Percentiles rank a stretch among this genome's conserved stretches.
Evolutionary conservation across 1,140 invertebrate genomes (phyloP).

Genomic region (Planococcus citri): DNA sequence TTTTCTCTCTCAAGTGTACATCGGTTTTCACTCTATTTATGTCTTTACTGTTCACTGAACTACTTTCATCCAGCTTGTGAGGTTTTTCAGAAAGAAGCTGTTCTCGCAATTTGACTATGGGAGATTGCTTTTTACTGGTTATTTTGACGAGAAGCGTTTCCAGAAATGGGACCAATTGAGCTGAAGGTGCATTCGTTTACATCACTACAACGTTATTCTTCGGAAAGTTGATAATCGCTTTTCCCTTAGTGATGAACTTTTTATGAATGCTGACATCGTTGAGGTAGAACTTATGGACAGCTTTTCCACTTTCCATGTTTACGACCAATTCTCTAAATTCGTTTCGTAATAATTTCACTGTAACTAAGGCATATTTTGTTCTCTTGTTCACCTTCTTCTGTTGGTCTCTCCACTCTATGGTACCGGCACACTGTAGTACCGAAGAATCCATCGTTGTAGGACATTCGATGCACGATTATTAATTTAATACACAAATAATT

Average conservation of each 20-base stretch:
- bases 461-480: too few species aligned
- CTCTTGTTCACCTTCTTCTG: conserved; percentile 27
- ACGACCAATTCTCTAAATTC: conserved; percentile 61
- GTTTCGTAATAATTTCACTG: conserved; percentile 56
- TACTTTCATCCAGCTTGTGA: conserved; percentile 61
- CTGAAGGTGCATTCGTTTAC: conserved; percentile 76
- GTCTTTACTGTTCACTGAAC: conserved; percentile 63
- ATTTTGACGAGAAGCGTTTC: conserved; percentile 71
- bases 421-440: conserved; percentile 22
- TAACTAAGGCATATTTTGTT: conserved; percentile 41
- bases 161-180: conserved; percentile 62
- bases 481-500: too few species aligned
- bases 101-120: conserved; percentile 38
- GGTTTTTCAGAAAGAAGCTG: conserved; percentile 55
- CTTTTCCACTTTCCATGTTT: conserved; percentile 50
- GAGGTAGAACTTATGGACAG: conserved; percentile 45
- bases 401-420: conserved; percentile 27
- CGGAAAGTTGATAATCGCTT: conserved; percentile 74
- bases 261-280: conserved; percentile 67
- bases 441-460: neutral
- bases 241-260: conserved; percentile 80
- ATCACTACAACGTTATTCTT: conserved; percentile 62
- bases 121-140: conserved; percentile 38
- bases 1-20: conserved; percentile 36
- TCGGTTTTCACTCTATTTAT: conserved; percentile 45